Base-by-base conservation (phyloP, 1,140 invertebrate genomes). In the Trachelipus rathkii region DNA sequence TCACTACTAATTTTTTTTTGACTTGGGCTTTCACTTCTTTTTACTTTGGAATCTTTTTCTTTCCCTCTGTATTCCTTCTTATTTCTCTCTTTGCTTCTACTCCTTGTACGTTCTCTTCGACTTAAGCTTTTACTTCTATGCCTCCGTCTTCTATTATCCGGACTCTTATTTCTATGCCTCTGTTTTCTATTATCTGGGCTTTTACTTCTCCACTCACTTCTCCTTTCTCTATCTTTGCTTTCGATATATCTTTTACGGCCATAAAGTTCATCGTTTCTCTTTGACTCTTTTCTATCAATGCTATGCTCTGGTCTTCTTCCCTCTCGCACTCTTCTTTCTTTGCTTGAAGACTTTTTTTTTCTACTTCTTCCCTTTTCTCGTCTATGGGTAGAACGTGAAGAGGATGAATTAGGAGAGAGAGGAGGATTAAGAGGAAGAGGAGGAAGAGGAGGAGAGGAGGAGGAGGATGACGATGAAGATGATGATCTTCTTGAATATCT, bases 111-210 rank as follows among this genome's bases (percentile, higher is more conserved):
- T 21, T 45, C 44, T 15, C 44, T 46, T 66, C 71, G 44, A 44
- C 73, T 74, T 70, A 67, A 66, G 10, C 44, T 74, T 15, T 73
- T 44, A n/a, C 50, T 74, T 11, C 67, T 9, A 10, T 21, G 24
- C 21, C 66, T 60, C 33, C 71, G 77, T 50, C 66, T 74, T n/a
- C 78, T 33, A 33, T 21, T 50, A 44, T 73, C 74, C 19, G n/a
- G 21, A 44, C 70, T 75, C 21, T 75, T 71, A 23, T 66, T 71
- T 33, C 60, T 50, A 45, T 69, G 77, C 24, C 72, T 19, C 46
- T 72, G 75, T 78, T 70, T 74, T 75, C 70, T 50, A 70, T 77
- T 68, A 72, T 69, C 77, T 78, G 67, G 80, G 79, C 50, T 78
- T 77, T 67, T 82, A 11, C 10, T 68, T 8, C 73, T 66, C 10